phyloP scores from a whole-genome alignment of 2,888 invertebrate species.

The Panopea generosa region DNA sequence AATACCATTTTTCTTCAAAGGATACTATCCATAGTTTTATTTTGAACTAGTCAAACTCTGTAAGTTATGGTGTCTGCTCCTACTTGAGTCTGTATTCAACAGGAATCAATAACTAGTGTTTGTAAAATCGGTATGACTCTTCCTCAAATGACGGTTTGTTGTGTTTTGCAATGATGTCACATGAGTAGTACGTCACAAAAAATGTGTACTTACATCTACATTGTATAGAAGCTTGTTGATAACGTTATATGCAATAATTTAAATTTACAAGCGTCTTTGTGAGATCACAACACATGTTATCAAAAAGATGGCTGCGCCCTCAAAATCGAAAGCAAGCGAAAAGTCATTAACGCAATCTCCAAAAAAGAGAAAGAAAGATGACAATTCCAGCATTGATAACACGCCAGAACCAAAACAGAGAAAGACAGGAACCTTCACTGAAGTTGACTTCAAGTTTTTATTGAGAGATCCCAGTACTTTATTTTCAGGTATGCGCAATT shows the following conservation, averaged over 20 bases:
- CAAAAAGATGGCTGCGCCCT: slow-evolving; percentile 10
- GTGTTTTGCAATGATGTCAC: slow-evolving; percentile 41
- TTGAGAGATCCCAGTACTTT: slow-evolving; percentile 56
- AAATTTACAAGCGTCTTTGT: slow-evolving; percentile 13
- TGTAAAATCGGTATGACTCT: slow-evolving; percentile 47
- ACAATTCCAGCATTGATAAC: neutral
- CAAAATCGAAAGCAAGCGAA: slow-evolving; percentile 9
- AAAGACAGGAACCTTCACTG: slow-evolving; percentile 58
- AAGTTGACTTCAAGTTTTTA: slow-evolving; percentile 68
- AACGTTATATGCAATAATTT: too few species aligned
- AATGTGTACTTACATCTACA: slow-evolving; percentile 11
- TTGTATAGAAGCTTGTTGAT: too few species aligned
- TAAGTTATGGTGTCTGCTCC: too few species aligned
- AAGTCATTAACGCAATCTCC: neutral
- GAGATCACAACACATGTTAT: slow-evolving; percentile 43
- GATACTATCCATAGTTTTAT: slow-evolving; percentile 76
- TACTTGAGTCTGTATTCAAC: too few species aligned
- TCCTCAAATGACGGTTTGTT: slow-evolving; percentile 63
- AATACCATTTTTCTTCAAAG: too few species aligned
- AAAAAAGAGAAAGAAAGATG: slow-evolving; percentile 16
- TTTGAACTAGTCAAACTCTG: neutral
- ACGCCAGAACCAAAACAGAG: slow-evolving; percentile 19
- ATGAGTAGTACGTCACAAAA: slow-evolving; percentile 59
- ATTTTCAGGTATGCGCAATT: neutral
- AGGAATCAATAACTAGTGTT: neutral